Conservation (phyloP, 1,140 invertebrate genomes). For the Monomorium pharaonis region DNA sequence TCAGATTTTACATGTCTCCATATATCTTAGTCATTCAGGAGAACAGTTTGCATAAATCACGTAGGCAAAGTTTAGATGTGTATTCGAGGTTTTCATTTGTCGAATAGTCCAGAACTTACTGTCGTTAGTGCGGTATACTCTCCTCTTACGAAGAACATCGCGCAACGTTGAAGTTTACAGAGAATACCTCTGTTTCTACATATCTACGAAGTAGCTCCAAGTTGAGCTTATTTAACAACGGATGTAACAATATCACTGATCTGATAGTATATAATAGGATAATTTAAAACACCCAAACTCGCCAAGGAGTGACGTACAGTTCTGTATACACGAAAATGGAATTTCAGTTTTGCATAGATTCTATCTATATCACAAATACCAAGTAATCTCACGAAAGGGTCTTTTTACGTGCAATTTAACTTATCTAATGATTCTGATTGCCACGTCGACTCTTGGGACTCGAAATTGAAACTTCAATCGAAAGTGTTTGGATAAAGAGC, state of each 20-base stretch:
- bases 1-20: no score
- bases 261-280: slow-evolving; percentile 6
- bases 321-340: background rate
- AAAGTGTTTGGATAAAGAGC: background rate
- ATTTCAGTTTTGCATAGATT: slow-evolving; percentile 6
- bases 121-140: background rate
- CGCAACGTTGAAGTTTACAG: background rate
- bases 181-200: background rate
- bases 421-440: background rate
- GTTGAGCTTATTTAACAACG: slow-evolving; percentile 16
- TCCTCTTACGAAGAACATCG: slow-evolving; percentile 6
- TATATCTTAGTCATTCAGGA: slow-evolving; percentile 5
- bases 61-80: background rate
- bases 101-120: slow-evolving; percentile 3
- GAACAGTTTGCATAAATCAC: background rate
- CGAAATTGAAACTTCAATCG: background rate
- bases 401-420: slow-evolving; percentile 34
- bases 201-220: background rate
- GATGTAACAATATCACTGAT: slow-evolving; percentile 10
- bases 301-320: background rate
- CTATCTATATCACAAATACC: background rate
- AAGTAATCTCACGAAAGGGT: slow-evolving; percentile 17
- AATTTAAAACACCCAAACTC: slow-evolving; percentile 38
- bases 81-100: slow-evolving; percentile 18
- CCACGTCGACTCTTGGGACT: background rate